Conservation (phyloP, 2,797 vertebrate species). For the Pseudotriccus pelzelni region DNA sequence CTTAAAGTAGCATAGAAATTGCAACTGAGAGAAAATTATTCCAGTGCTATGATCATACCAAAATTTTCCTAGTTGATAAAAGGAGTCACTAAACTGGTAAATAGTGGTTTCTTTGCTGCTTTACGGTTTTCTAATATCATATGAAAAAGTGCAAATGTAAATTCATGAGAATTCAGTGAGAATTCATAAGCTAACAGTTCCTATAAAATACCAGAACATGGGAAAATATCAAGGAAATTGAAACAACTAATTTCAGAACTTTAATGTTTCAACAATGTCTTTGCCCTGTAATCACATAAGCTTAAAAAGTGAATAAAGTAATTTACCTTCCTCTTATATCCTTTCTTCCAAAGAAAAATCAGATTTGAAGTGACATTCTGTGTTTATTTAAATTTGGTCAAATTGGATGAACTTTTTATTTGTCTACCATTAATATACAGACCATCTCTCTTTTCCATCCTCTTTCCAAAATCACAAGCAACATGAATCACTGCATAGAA, state of each 20-base stretch:
- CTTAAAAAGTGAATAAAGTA: not conserved
- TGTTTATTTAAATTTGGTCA: not conserved
- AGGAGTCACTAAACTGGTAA: not conserved
- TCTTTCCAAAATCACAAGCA: not conserved
- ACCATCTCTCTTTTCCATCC: not conserved
- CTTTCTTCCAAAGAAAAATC: not conserved
- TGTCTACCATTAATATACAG: not conserved
- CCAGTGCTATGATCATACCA: not conserved
- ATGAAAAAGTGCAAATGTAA: not conserved
- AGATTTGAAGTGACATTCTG: not conserved
- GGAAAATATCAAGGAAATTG: not conserved
- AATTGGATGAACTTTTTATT: not conserved
- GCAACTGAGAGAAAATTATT: not conserved
- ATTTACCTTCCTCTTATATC: not conserved
- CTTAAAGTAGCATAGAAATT: not conserved
- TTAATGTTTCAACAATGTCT: not conserved
- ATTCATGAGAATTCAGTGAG: not conserved
- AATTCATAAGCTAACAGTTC: not conserved
- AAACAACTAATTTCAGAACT: not conserved
- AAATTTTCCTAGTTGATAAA: not conserved
- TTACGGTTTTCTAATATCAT: not conserved
- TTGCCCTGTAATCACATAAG: not conserved
- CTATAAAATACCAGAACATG: not conserved
- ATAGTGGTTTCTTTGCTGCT: accelerated
- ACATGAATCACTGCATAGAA: not conserved